Evolutionary conservation across 2,113 vertebrate genomes (phyloP).

Genomic region (Apeltes quadracus): DNA sequence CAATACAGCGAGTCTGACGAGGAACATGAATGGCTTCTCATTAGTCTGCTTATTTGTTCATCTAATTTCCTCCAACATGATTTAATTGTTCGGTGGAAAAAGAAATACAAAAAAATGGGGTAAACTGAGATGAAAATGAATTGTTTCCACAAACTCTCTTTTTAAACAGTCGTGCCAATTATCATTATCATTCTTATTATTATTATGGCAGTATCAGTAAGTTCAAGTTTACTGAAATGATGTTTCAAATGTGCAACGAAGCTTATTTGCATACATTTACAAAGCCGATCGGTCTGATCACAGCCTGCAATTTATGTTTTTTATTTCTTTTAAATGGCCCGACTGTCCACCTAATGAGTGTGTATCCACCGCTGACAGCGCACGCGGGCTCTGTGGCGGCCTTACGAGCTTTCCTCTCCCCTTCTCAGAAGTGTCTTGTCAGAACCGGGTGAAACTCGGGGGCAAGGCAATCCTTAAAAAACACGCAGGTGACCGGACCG

Average conservation of each 20-base stretch:
- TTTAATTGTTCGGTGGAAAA: not conserved
- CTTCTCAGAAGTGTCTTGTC: slow-evolving; percentile 72
- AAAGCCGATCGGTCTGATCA: slow-evolving; percentile 6
- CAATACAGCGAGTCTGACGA: not conserved
- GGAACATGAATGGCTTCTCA: not conserved
- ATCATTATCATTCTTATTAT: too few relatives aligned
- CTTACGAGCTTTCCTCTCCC: slow-evolving; percentile 45
- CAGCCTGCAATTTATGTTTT: not conserved
- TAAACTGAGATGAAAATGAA: not conserved
- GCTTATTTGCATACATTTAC: not conserved
- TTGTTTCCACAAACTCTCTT: not conserved
- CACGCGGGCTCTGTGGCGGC: slow-evolving; percentile 60
- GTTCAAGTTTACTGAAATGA: not conserved
- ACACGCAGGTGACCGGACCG: slow-evolving; percentile 18
- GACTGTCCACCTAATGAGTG: slow-evolving; percentile 48
- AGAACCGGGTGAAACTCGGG: slow-evolving; percentile 44
- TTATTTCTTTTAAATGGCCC: not conserved
- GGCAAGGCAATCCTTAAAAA: slow-evolving; percentile 58
- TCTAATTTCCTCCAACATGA: not conserved
- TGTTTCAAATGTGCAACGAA: not conserved
- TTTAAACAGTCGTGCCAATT: not conserved
- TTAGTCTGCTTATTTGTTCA: not conserved
- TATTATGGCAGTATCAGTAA: not conserved
- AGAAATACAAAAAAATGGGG: not conserved
- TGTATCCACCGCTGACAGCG: slow-evolving; percentile 38